Evolutionary conservation across 2,797 vertebrate genomes (phyloP).

Genomic region (Platyrinchus mystaceus): DNA sequence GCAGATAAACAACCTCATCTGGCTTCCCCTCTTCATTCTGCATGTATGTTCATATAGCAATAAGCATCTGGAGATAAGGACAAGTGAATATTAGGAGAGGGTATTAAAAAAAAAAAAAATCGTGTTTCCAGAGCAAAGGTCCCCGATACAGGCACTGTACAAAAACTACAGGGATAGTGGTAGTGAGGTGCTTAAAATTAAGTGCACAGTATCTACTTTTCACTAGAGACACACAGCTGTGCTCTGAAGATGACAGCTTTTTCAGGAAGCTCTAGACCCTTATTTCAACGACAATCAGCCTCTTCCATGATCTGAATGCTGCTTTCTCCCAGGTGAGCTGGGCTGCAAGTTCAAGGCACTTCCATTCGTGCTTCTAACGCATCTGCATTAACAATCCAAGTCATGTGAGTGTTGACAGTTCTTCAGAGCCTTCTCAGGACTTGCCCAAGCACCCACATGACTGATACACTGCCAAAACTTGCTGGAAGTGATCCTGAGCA

Average conservation of each 20-base stretch:
- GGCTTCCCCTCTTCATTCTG: neutral
- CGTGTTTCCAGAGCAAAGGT: neutral
- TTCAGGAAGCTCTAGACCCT: neutral
- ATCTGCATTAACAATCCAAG: neutral
- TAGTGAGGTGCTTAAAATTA: neutral
- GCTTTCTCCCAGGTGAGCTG: neutral
- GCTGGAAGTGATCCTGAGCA: neutral
- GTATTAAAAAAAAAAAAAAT: neutral
- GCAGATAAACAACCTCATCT: neutral
- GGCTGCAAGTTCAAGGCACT: neutral
- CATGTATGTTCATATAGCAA: neutral
- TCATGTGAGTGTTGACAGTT: neutral
- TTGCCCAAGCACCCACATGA: neutral
- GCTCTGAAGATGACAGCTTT: neutral
- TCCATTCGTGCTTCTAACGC: neutral
- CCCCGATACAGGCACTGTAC: neutral
- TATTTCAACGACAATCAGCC: neutral
- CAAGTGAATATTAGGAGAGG: neutral
- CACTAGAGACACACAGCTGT: neutral
- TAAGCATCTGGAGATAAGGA: neutral
- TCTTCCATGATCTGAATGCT: neutral
- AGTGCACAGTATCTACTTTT: neutral
- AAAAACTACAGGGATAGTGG: neutral
- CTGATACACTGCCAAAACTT: neutral
- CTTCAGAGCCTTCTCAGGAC: neutral